These are phyloP conservation scores for Portunus trituberculatus DNA, from an alignment of 1,140 invertebrate species.

Conservation along the genomic window DNA sequence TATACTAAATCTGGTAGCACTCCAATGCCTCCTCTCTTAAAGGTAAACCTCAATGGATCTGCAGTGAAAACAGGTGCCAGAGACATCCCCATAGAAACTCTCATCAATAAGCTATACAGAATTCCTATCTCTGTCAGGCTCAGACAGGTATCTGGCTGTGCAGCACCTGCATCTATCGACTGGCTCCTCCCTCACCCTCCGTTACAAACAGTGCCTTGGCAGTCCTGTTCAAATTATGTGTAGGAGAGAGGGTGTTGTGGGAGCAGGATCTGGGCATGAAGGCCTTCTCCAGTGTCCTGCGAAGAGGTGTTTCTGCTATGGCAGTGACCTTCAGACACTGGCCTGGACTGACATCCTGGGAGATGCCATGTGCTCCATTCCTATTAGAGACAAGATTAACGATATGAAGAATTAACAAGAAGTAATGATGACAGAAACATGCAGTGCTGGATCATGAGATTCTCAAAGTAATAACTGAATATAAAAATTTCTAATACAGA, in stretches of 20 bases:
- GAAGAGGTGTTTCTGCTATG: background rate
- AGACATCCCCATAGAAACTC: background rate
- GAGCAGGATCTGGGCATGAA: slow-evolving; percentile 29
- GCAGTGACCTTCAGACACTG: background rate
- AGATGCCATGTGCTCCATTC: background rate
- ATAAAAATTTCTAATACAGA: background rate
- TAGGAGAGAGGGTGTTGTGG: background rate
- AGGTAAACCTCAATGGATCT: background rate
- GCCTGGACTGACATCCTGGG: background rate
- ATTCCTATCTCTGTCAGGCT: background rate
- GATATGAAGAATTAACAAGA: background rate
- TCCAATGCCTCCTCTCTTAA: background rate
- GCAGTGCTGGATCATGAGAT: background rate
- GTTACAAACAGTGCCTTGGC: background rate
- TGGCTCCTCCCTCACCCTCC: background rate
- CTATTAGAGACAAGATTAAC: background rate
- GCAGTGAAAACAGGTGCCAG: background rate
- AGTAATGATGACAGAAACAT: background rate
- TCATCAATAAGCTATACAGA: background rate
- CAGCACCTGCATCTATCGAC: background rate
- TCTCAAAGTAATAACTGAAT: background rate
- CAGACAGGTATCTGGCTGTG: background rate
- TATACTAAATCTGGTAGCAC: background rate
- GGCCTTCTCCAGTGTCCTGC: slow-evolving; percentile 44
- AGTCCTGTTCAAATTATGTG: background rate